phyloP scores from a whole-genome alignment of 2,888 invertebrate genomes.

The Xestia xanthographa region DNA sequence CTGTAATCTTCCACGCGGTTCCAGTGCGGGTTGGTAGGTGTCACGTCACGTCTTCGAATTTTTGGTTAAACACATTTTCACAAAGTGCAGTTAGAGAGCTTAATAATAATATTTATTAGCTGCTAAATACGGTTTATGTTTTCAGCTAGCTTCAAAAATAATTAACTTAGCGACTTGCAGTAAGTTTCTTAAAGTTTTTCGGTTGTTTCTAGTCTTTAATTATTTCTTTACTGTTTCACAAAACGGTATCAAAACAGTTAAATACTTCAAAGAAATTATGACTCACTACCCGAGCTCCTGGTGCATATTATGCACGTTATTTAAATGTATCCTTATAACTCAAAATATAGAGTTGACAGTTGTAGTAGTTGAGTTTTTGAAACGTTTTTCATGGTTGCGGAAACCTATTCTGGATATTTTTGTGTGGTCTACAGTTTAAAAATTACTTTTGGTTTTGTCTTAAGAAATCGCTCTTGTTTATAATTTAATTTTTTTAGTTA shows the following conservation, averaged over 20 bases:
- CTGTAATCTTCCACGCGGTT: neutral
- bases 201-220: constrained; percentile 34
- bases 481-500: neutral
- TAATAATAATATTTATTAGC: neutral
- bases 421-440: neutral
- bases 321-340: constrained; percentile 18
- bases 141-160: constrained; percentile 1
- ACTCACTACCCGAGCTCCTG: constrained; percentile 29
- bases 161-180: constrained; percentile 9
- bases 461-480: neutral
- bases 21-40: neutral
- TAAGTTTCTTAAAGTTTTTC: constrained; percentile 16
- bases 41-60: neutral
- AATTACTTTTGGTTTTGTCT: neutral
- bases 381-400: constrained; percentile 3
- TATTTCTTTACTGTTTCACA: constrained; percentile 45
- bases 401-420: constrained; percentile 20
- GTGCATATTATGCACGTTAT: neutral
- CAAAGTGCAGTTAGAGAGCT: neutral
- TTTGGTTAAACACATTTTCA: neutral
- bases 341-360: constrained; percentile 7
- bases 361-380: neutral
- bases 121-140: neutral
- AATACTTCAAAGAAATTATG: constrained; percentile 55
- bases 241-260: constrained; percentile 61